Evolutionary conservation across 2,888 invertebrate genomes (phyloP).

Genomic region (Eumerus sabulonum): DNA sequence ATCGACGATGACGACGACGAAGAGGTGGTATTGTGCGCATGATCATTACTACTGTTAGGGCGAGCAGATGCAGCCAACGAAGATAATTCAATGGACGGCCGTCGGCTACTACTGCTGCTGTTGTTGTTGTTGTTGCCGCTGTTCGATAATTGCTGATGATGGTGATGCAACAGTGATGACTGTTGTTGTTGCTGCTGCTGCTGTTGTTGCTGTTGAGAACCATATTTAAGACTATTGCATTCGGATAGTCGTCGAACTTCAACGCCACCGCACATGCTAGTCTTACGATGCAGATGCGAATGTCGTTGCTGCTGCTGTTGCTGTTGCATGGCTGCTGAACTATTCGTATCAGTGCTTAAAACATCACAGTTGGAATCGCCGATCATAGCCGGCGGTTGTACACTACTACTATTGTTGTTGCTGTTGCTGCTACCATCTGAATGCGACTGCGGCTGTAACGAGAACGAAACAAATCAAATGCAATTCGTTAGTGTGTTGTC

Average conservation of each 20-base stretch:
- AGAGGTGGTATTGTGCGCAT: conserved; percentile 68
- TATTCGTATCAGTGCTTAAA: conserved; percentile 73
- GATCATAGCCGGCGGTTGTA: conserved; percentile 71
- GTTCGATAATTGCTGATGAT: conserved; percentile 53
- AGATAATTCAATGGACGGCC: conserved; percentile 80
- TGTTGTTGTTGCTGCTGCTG: conserved; percentile 69
- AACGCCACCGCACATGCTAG: conserved; percentile 71
- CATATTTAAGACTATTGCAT: conserved; percentile 72
- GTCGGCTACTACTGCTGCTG: conserved; percentile 75
- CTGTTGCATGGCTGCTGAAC: conserved; percentile 69
- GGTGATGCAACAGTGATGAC: conserved; percentile 71
- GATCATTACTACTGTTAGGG: conserved; percentile 70
- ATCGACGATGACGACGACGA: conserved; percentile 68
- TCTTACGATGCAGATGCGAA: conserved; percentile 75
- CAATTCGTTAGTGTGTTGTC: not conserved
- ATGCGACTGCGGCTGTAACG: conserved; percentile 71
- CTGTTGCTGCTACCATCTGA: conserved; percentile 70
- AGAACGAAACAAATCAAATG: conserved; percentile 18
- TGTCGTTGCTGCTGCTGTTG: conserved; percentile 56
- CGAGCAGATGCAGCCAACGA: conserved; percentile 72
- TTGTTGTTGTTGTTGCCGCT: conserved; percentile 69
- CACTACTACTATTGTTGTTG: conserved; percentile 71
- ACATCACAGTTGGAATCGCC: conserved; percentile 79
- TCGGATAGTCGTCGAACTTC: conserved; percentile 81
- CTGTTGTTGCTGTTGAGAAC: conserved; percentile 51